Conservation (phyloP, 1,140 invertebrate species). For the Amyelois transitella region DNA sequence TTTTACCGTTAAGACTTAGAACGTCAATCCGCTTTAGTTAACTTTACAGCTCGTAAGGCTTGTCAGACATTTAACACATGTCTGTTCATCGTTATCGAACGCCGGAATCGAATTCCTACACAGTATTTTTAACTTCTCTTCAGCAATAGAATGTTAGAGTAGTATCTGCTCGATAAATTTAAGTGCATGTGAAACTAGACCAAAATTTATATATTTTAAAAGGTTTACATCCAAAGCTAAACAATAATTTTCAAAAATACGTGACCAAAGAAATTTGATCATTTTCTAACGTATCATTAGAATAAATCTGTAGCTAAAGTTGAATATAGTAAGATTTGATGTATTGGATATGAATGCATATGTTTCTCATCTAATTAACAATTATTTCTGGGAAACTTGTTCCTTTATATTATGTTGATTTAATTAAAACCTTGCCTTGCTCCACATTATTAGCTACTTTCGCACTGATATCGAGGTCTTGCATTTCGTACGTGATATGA, state of each 20-base stretch:
- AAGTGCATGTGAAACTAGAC: background rate
- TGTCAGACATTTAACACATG: slow-evolving; percentile 41
- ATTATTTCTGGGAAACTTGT: background rate
- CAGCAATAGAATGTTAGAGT: slow-evolving; percentile 17
- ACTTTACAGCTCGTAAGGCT: slow-evolving; percentile 37
- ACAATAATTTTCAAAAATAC: too few species aligned
- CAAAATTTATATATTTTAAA: too few species aligned
- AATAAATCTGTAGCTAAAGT: too few species aligned
- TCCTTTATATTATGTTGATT: slow-evolving; percentile 2
- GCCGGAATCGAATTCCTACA: slow-evolving; percentile 45
- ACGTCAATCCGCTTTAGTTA: too few species aligned
- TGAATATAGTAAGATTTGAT: background rate
- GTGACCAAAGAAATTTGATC: too few species aligned
- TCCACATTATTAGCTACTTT: slow-evolving; percentile 29
- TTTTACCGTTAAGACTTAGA: background rate
- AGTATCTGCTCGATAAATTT: background rate
- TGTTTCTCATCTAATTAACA: background rate
- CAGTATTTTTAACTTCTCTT: slow-evolving; percentile 44
- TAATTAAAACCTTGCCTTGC: slow-evolving; percentile 34
- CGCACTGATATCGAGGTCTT: slow-evolving; percentile 24
- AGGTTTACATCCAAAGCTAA: too few species aligned
- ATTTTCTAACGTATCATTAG: too few species aligned
- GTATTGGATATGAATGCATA: background rate
- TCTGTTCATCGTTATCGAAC: slow-evolving; percentile 39
- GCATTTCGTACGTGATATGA: slow-evolving; percentile 15